Conservation (phyloP, 2,888 invertebrate species). For the Nesidiocoris tenuis region DNA sequence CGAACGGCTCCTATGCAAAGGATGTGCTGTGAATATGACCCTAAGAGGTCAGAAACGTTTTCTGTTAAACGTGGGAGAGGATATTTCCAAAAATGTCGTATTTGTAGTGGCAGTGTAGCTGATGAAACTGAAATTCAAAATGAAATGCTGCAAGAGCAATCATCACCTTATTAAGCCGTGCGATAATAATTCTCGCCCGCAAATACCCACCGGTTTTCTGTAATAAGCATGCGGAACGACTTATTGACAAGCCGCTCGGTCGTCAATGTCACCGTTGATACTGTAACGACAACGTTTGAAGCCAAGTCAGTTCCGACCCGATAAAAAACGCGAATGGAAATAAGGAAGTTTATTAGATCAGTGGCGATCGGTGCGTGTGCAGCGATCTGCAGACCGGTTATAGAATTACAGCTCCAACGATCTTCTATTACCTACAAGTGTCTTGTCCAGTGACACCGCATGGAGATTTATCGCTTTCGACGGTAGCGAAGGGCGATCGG, state of each 20-base stretch:
- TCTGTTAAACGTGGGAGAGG: too few species aligned
- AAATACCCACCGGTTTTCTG: too few species aligned
- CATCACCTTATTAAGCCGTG: too few species aligned
- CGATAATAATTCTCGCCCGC: too few species aligned
- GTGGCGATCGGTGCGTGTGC: not conserved
- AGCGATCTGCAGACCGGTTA: not conserved
- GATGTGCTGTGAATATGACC: too few species aligned
- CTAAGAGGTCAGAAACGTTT: too few species aligned
- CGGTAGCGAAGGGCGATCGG: slow-evolving; percentile 18
- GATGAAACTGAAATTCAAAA: too few species aligned
- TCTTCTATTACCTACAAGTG: not conserved
- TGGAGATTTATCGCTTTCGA: slow-evolving; percentile 5
- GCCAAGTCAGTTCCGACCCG: not conserved
- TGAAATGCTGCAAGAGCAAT: too few species aligned
- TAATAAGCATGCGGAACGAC: not conserved
- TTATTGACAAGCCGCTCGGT: not conserved
- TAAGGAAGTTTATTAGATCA: not conserved
- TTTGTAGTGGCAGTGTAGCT: too few species aligned
- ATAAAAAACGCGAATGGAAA: not conserved
- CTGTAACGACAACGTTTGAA: not conserved
- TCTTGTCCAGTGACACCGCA: slow-evolving; percentile 5
- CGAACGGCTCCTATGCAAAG: too few species aligned
- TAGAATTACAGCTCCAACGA: not conserved
- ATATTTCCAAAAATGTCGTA: too few species aligned
- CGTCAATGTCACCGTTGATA: not conserved